Base-by-base conservation (phyloP, 2,888 invertebrate genomes). In the Drosophila quasianomalipes region DNA sequence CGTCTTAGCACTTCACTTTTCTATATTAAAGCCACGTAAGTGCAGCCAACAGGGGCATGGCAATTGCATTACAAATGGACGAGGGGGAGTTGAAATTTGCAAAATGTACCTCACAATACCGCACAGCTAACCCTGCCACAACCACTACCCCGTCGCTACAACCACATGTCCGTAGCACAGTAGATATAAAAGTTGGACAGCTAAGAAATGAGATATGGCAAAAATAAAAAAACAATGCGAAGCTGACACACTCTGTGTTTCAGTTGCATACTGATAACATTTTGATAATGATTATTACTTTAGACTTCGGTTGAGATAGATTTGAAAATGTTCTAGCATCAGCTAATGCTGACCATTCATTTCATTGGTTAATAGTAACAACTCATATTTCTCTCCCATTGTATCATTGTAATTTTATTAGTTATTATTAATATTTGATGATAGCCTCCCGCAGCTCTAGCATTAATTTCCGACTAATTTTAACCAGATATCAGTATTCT, bases 21-120 rank as follows among this genome's bases (percentile, higher is more conserved):
- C 79, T 81, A 81, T 85, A 85, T 85, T 85, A 85, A 86, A 79
- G 84, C 82, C 85, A 82, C 79, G 83, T 85, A 85, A 84, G 83
- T 84, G 83, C 83, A 83, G 82, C 81, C 84, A n/a, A 69, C 81
- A 82, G 82, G 82, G 84, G 84, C 82, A 82, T 83, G 85, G 78
- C 85, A 83, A 84, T 85, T 85, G 83, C 84, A 84, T 84, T 85
- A 85, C 74, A 76, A 76, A 76, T 74, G 69, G 39, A 30, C 39
- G 49, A 53, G 73, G 49, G 66, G 53, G 62, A 66, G 60, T 67
- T 61, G 66, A 72, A 62, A 63, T 69, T 60, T 68, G 78, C 66
- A 69, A 75, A 71, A 78, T 78, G 51, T 41, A 41, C n/a, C 54
- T 10, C 4, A 26, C 47, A n/a, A 31, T 58, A 19, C 30, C n/a